Evolutionary conservation across 2,797 vertebrate species (phyloP).

Genomic region (Adrianichthys oophorus): DNA sequence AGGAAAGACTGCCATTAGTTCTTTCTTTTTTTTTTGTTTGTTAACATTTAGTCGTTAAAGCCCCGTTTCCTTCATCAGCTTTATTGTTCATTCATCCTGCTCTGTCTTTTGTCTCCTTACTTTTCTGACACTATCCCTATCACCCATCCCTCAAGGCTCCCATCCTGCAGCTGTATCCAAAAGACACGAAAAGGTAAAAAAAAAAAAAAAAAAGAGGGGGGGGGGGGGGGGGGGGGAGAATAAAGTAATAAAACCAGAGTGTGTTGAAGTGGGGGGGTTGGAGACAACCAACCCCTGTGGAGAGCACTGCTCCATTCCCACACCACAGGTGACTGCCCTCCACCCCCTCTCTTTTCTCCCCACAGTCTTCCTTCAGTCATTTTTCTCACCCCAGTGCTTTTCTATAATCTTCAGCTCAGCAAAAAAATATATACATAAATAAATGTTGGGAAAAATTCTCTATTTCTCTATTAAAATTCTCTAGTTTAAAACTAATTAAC

Average conservation of each 20-base stretch:
- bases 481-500: too few species aligned
- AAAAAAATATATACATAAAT: neutral
- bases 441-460: neutral
- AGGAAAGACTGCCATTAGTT: too few species aligned
- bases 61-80: neutral
- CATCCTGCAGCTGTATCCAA: conserved; percentile 64
- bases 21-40: neutral
- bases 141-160: neutral
- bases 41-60: neutral
- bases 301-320: conserved; percentile 69
- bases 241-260: conserved; percentile 42
- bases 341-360: conserved; percentile 26
- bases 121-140: neutral
- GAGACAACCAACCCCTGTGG: conserved; percentile 53
- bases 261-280: conserved; percentile 20
- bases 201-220: conserved; percentile 1
- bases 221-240: conserved; percentile 21
- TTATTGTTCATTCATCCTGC: conserved; percentile 3
- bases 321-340: conserved; percentile 71
- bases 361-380: conserved; percentile 19
- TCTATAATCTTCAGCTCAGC: conserved; percentile 26
- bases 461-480: too few species aligned
- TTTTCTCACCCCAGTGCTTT: conserved; percentile 21
- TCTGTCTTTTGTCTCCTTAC: conserved; percentile 5
- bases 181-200: conserved; percentile 34